Percentiles rank a stretch among this genome's conserved stretches.
Evolutionary conservation across 2,888 invertebrate genomes (phyloP).

Genomic region (Callimorpha dominula): DNA sequence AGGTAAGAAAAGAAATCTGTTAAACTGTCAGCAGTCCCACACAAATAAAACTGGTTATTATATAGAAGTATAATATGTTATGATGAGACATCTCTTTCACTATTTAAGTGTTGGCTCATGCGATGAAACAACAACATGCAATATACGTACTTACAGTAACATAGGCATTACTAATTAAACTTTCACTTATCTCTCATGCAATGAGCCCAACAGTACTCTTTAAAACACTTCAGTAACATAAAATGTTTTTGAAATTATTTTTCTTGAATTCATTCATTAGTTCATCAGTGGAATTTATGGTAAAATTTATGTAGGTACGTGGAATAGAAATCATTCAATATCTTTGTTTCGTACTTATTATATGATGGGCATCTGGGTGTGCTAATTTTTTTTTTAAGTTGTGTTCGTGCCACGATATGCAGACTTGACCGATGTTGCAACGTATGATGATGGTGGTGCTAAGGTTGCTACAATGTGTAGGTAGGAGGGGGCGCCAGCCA

Average conservation of each 20-base stretch:
- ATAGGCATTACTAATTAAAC: background rate
- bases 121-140: background rate
- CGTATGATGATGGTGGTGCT: slow-evolving; percentile 14
- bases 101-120: slow-evolving; percentile 3
- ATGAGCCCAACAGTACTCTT: background rate
- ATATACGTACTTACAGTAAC: background rate
- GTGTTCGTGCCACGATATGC: background rate
- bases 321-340: background rate
- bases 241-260: background rate
- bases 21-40: background rate
- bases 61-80: background rate
- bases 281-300: too few species aligned
- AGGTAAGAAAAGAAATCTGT: background rate
- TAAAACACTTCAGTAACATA: background rate
- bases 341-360: background rate
- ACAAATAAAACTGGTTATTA: slow-evolving; percentile 6
- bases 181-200: slow-evolving; percentile 1
- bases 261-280: too few species aligned
- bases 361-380: background rate
- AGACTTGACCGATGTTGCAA: slow-evolving; percentile 4
- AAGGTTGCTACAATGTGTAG: background rate
- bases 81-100: background rate
- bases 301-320: too few species aligned
- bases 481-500: background rate
- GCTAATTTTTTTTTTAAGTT: background rate